Evolutionary conservation across 2,888 invertebrate genomes (phyloP), one percentile per base, ranked within the genome.

Genomic region (Drosophila affinis): DNA sequence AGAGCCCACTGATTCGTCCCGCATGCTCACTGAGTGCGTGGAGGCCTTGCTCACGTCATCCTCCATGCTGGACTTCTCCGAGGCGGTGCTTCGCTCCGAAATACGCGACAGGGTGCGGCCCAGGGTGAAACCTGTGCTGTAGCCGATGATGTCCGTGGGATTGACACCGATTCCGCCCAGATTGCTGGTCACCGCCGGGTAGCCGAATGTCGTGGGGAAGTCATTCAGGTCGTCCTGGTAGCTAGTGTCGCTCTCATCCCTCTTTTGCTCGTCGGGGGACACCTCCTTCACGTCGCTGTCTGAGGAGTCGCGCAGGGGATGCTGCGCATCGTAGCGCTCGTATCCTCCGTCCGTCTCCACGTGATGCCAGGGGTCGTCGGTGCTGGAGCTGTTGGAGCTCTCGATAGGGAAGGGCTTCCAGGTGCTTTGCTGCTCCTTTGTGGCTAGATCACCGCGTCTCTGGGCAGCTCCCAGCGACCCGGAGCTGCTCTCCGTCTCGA

Each of bases 11-110:
- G 96, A 96, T 90, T 97, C 97, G 90, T 97, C 97, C 79, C 96
- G 96, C 75, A 96, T 94, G 90, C 97, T 97, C 64, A 96, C 96
- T 3, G 96, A 96, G 72, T 96, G 94, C 2, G 96, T 96, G 72
- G 96, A 96, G 4, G 96, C 96, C 91, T 97, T 97, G 34, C 97
- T 97, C 0, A 96, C 96, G 92, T 97, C 97, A 90, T 97, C 97
- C 85, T 97, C 95, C 72, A 96, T 95, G 88, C 97, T 97, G 3
- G 96, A 96, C 91, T 97, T 97, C 90, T 97, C 97, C 0, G 97
- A 97, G 12, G 97, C 96, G 10, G 97, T 97, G 78, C 97, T 97
- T 49, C 97, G 94, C 92, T 97, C 97, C 0, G 97, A 97, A 89
- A 97, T 97, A 73, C 97, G 93, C 1, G 97, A 97, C 32, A 97